These are phyloP conservation scores for Halictus quadricinctus DNA, from an alignment of 2,888 invertebrate species.

Conservation along the genomic window DNA sequence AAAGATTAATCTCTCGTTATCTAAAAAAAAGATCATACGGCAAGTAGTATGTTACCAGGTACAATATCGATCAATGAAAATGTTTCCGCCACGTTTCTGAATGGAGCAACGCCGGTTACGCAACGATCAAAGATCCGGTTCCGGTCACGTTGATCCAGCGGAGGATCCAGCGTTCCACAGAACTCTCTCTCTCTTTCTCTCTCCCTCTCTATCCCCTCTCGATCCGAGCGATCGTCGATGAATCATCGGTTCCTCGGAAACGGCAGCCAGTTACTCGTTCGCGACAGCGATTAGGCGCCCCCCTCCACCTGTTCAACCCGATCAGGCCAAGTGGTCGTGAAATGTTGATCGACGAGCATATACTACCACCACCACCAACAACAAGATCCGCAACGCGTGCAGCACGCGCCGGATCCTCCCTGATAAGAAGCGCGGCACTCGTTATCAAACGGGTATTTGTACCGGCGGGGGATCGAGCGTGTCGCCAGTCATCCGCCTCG, in stretches of 20 bases:
- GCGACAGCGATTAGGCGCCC: constrained; percentile 35
- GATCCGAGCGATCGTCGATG: constrained; percentile 31
- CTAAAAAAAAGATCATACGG: not conserved
- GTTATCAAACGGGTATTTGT: constrained; percentile 56
- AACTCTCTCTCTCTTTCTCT: not conserved
- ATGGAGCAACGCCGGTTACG: not conserved
- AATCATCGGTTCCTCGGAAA: constrained; percentile 62
- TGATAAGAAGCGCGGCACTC: constrained; percentile 33
- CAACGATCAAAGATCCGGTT: not conserved
- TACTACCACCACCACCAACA: constrained; percentile 12
- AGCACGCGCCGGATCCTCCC: constrained; percentile 25
- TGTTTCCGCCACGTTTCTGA: not conserved
- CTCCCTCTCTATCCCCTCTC: not conserved
- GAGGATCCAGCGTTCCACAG: not conserved
- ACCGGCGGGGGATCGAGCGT: constrained; percentile 43
- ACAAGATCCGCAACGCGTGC: not conserved
- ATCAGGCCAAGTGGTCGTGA: not conserved
- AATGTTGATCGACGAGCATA: not conserved
- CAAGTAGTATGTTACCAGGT: not conserved
- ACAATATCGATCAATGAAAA: not conserved
- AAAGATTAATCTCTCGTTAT: not conserved
- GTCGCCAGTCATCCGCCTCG: constrained; percentile 39
- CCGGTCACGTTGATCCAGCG: not conserved
- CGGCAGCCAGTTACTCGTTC: constrained; percentile 34
- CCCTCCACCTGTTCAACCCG: constrained; percentile 43